These are phyloP conservation scores for Acropora tenuis DNA, from an alignment of 64 coral and sea anemone species.

Conservation along the genomic window DNA sequence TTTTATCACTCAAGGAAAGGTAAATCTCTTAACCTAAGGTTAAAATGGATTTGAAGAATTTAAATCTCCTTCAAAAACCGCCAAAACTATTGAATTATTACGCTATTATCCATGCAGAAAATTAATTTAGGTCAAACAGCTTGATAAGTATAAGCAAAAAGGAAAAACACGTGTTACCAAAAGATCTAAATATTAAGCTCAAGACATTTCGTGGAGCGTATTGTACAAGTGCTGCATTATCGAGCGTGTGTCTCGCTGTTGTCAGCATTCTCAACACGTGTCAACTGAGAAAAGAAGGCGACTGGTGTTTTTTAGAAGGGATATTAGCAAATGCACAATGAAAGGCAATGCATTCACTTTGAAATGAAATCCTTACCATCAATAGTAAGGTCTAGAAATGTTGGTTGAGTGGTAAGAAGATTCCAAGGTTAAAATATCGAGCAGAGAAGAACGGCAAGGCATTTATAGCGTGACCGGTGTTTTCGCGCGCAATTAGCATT, in stretches of 20 bases:
- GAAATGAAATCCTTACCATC: neutral
- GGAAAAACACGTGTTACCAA: constrained; percentile 31
- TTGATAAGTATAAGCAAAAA: neutral
- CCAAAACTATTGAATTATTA: neutral
- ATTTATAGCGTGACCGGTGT: constrained; percentile 25
- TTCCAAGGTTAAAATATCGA: neutral
- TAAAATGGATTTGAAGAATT: neutral
- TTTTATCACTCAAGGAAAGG: too few relatives aligned
- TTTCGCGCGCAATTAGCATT: constrained; percentile 55
- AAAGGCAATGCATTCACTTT: neutral
- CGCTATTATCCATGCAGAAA: too few relatives aligned
- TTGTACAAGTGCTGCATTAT: constrained; percentile 12
- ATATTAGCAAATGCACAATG: constrained; percentile 24
- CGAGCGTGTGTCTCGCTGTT: neutral
- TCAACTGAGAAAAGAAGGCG: neutral
- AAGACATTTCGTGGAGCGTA: neutral
- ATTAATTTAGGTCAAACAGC: neutral
- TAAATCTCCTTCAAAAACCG: neutral
- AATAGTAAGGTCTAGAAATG: neutral
- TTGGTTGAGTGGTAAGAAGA: neutral
- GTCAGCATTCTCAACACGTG: constrained; percentile 17
- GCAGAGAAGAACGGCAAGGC: neutral
- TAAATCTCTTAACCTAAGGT: neutral
- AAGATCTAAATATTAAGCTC: neutral
- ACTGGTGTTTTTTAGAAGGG: neutral